Conservation (phyloP, 30 jellyfish, hydroid and myxozoan species). For the Catostylus mosaicus region DNA sequence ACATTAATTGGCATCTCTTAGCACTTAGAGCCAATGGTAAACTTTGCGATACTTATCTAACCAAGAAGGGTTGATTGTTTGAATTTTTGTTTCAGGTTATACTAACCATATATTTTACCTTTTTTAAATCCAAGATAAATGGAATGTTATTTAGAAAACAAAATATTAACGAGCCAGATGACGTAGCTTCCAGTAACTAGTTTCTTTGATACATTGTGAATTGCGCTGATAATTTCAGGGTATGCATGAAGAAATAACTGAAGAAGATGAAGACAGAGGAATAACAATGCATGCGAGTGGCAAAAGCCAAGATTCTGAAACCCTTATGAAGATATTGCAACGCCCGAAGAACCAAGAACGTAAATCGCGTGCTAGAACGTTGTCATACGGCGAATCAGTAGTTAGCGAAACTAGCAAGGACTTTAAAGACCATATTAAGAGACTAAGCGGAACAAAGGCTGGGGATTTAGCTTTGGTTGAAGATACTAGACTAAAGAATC, state of each 20-base stretch:
- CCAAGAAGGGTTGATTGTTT: no score
- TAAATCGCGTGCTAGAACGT: conserved; percentile 48
- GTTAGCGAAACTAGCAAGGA: background rate
- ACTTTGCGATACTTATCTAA: no score
- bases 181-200: no score
- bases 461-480: conserved; percentile 40
- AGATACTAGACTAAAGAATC: background rate
- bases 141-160: no score
- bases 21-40: no score
- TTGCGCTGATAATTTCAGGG: conserved; percentile 11
- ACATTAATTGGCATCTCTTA: no score
- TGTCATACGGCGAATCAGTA: conserved; percentile 50
- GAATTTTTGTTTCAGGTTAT: no score
- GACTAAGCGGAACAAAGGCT: conserved; percentile 7
- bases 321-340: conserved; percentile 26
- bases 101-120: no score
- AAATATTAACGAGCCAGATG: no score
- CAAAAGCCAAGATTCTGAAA: background rate
- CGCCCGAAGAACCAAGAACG: conserved; percentile 6
- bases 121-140: no score
- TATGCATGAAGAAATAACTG: conserved; percentile 16
- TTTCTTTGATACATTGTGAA: no score
- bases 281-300: conserved; percentile 16
- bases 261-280: conserved; percentile 17
- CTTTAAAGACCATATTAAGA: conserved; percentile 11